phyloP scores from a whole-genome alignment of 2,888 invertebrate species.

The Monoplex corrugatus region DNA sequence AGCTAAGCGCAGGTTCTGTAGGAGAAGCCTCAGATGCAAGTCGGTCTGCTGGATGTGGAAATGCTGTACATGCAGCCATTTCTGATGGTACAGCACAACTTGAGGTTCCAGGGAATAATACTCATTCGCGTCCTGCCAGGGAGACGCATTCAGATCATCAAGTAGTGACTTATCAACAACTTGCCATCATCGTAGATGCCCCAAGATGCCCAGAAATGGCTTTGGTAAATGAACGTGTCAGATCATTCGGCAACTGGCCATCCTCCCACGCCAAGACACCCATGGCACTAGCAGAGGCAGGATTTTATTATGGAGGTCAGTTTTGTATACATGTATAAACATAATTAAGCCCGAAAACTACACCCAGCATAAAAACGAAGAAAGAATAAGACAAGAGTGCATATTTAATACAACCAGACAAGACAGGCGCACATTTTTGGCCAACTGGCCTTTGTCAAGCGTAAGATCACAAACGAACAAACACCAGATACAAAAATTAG shows the following conservation, averaged over 20 bases:
- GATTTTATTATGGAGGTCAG: constrained; percentile 48
- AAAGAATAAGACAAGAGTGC: no score
- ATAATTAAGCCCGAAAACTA: no score
- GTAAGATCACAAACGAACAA: no score
- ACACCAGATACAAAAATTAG: no score
- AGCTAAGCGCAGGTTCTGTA: not conserved
- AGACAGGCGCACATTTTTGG: no score
- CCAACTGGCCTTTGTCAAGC: no score
- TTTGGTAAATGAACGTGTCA: not conserved
- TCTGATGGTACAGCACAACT: constrained; percentile 37
- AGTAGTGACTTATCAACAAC: constrained; percentile 43
- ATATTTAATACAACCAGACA: no score
- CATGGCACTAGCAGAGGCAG: constrained; percentile 40
- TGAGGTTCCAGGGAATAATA: not conserved
- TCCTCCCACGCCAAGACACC: not conserved
- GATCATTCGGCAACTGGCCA: constrained; percentile 42
- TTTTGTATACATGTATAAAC: no score
- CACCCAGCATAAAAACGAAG: no score
- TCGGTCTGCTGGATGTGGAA: not conserved
- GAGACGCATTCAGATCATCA: not conserved
- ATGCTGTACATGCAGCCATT: not conserved
- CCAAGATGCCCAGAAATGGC: constrained; percentile 39
- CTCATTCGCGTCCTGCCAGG: not conserved
- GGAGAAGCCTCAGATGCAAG: not conserved
- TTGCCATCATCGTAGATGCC: constrained; percentile 33